Conservation (phyloP, 2,888 invertebrate species). For the Ischnus inquisitorius region DNA sequence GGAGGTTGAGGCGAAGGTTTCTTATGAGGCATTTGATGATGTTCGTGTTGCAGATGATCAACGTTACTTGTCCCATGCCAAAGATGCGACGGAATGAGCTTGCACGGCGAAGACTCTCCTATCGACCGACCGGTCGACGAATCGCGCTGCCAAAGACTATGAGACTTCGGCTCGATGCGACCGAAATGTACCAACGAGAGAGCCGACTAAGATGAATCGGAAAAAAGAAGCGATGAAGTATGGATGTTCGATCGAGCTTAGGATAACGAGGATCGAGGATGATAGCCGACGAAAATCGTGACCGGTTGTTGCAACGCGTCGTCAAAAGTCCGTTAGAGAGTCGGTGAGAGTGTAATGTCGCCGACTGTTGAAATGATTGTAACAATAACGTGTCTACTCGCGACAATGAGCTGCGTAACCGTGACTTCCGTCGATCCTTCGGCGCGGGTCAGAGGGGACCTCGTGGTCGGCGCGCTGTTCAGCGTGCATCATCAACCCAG, state of each 20-base stretch:
- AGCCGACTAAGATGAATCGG: slow-evolving; percentile 40
- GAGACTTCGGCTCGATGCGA: neutral
- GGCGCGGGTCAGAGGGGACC: slow-evolving; percentile 76
- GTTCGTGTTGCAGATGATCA: slow-evolving; percentile 41
- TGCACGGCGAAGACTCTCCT: neutral
- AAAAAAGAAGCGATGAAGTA: neutral
- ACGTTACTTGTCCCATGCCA: neutral
- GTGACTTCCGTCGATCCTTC: slow-evolving; percentile 72
- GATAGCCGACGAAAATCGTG: slow-evolving; percentile 57
- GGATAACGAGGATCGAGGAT: slow-evolving; percentile 2
- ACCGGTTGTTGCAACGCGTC: slow-evolving; percentile 17
- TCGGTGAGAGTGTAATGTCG: slow-evolving; percentile 37
- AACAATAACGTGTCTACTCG: slow-evolving; percentile 46
- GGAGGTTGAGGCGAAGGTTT: too few species aligned
- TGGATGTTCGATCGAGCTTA: slow-evolving; percentile 3
- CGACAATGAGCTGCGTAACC: slow-evolving; percentile 55
- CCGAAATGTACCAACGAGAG: neutral
- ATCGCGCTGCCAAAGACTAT: neutral
- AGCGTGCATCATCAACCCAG: slow-evolving; percentile 78
- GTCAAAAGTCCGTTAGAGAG: slow-evolving; percentile 4
- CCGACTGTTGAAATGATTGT: slow-evolving; percentile 39
- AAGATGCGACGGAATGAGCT: neutral
- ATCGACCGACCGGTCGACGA: neutral
- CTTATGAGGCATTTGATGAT: neutral
- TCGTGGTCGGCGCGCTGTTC: slow-evolving; percentile 79